Evolutionary conservation across 1,140 invertebrate genomes (phyloP), one percentile per base, ranked within the genome.

Genomic region (Hycleus cichorii): DNA sequence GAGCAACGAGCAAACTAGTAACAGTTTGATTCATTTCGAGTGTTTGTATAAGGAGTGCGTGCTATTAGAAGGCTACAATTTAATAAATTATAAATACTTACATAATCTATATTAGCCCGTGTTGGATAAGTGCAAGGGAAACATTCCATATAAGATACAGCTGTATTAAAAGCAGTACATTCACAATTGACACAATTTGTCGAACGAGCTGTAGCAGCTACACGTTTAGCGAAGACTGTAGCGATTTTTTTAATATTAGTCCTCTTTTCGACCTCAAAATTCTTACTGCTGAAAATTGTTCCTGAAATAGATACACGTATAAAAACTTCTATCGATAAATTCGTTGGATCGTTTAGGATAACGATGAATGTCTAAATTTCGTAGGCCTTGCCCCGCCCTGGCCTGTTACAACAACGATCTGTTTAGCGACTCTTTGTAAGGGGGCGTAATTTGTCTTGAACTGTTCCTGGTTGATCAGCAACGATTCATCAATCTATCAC

Each of bases 131-230:
- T 66, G 66, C 83, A 85, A 0, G 80, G 78, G 56, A 77, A 77
- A 60, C 83, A 85, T 57, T 83, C 81, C 75, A 86, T 79, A 68
- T 78, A 81, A 1, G 83, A 80, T 8, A 83, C 72, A 1, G 85
- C 85, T 12, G 81, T 78, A 47, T 85, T 81, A 60, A 81, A 77
- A 2, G 82, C 79, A 3, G 81, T 80, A 68, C 89, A 93, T 64
- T 88, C 85, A 69, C 89, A 93, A 4, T 79, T 77, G 65, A 90
- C 86, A 62, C 87, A 89, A 6, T 72, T 58, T 38, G 74, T 76
- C 0, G 85, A 81, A n/a, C 70, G 57, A 2, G 86, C 85, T 7
- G 81, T 82, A 11, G 78, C 61, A 0, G 83, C 85, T 0, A 90
- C 73, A 39, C 86, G 76, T 52, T 85, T 83, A 1, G 83, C 79